These are phyloP conservation scores for Polylopha cassiicola DNA, from an alignment of 2,888 invertebrate species.

Conservation along the genomic window DNA sequence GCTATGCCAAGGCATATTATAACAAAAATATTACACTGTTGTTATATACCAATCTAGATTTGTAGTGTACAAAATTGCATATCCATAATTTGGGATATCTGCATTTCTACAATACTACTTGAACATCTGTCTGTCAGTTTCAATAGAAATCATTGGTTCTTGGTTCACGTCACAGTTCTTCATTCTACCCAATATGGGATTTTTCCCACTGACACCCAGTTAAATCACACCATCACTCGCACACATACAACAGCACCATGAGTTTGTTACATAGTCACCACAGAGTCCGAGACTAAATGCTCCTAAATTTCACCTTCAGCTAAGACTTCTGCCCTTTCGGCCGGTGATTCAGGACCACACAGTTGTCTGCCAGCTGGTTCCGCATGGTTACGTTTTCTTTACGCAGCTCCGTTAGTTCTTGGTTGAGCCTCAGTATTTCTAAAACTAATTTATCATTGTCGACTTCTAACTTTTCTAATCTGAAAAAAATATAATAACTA, in stretches of 20 bases:
- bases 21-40: no score
- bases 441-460: slow-evolving; percentile 85
- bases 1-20: no score
- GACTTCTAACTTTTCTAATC: slow-evolving; percentile 63
- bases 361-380: slow-evolving; percentile 81
- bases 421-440: slow-evolving; percentile 83
- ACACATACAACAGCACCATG: slow-evolving; percentile 19
- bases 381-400: slow-evolving; percentile 84
- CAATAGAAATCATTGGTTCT: no score
- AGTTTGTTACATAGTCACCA: slow-evolving; percentile 13
- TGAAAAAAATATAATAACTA: slow-evolving; percentile 36
- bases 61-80: no score
- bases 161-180: no score
- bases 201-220: slow-evolving; percentile 4
- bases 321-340: slow-evolving; percentile 62
- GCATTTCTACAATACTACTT: no score
- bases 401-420: slow-evolving; percentile 83
- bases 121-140: no score
- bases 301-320: slow-evolving; percentile 32
- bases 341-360: slow-evolving; percentile 65
- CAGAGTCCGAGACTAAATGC: slow-evolving; percentile 19
- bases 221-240: slow-evolving; percentile 10
- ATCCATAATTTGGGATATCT: no score
- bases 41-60: no score
- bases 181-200: no score